These are phyloP conservation scores for Gobiocypris rarus DNA, from an alignment of 2,113 vertebrate genomes.

Conservation along the genomic window DNA sequence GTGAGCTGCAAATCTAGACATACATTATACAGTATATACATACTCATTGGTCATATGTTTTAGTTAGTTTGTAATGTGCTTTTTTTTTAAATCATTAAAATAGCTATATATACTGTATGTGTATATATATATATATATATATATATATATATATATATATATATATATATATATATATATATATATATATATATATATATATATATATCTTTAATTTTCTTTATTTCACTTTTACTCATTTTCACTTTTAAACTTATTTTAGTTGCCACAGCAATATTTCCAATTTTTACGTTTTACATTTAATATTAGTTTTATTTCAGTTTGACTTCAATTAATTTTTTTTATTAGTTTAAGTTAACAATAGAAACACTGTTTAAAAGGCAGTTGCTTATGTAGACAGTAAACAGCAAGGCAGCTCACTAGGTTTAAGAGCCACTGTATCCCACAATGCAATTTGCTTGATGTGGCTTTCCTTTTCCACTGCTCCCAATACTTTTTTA, in stretches of 20 bases:
- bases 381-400: neutral
- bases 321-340: neutral
- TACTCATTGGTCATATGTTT: neutral
- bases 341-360: neutral
- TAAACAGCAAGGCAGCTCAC: neutral
- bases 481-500: no score
- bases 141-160: no score
- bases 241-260: neutral
- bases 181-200: no score
- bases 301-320: neutral
- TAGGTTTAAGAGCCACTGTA: neutral
- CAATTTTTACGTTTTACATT: neutral
- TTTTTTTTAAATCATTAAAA: no score
- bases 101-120: no score
- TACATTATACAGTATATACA: no score
- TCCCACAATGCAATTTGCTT: neutral
- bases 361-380: neutral
- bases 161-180: no score
- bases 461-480: neutral
- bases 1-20: no score
- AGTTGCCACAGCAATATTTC: neutral
- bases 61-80: neutral
- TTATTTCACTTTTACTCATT: neutral
- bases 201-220: no score
- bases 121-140: no score